These are phyloP conservation scores for Linepithema humile DNA, from an alignment of 1,140 invertebrate species.

Conservation along the genomic window DNA sequence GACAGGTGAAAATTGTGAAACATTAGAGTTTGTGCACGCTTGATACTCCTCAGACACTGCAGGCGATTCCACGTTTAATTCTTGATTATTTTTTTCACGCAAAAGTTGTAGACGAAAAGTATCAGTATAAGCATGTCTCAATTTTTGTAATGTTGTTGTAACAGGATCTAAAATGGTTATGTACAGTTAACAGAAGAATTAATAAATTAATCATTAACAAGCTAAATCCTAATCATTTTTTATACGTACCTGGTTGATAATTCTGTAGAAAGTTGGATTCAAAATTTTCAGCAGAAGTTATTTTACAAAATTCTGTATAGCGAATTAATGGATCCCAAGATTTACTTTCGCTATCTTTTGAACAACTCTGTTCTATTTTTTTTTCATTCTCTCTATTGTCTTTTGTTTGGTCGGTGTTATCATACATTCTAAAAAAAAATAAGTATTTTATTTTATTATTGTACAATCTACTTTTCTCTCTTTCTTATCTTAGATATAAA, in stretches of 20 bases:
- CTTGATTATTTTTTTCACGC: not conserved
- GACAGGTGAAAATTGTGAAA: not conserved
- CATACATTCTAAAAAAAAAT: not conserved
- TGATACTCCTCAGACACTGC: not conserved
- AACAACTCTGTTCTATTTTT: not conserved
- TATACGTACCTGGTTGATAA: not conserved
- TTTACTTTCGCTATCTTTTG: not conserved
- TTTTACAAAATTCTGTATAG: not conserved
- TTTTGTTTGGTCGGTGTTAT: not conserved
- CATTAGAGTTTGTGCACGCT: not conserved
- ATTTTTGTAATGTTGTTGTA: not conserved
- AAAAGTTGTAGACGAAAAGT: slow-evolving; percentile 9
- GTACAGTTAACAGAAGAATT: not conserved
- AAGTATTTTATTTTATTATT: not conserved
- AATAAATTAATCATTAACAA: not conserved
- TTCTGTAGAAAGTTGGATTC: not conserved
- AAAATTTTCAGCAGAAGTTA: not conserved
- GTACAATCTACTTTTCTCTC: not conserved
- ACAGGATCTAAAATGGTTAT: slow-evolving; percentile 17
- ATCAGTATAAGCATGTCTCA: not conserved
- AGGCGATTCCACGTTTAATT: not conserved
- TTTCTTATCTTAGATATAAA: no score
- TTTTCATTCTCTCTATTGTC: not conserved
- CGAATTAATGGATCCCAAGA: not conserved
- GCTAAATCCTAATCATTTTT: not conserved